A percentile compares a stretch with the other conserved stretches of the same genome.
These are phyloP conservation scores for Drosophila novamexicana DNA, from an alignment of 1,140 invertebrate genomes.

Conservation along the genomic window DNA sequence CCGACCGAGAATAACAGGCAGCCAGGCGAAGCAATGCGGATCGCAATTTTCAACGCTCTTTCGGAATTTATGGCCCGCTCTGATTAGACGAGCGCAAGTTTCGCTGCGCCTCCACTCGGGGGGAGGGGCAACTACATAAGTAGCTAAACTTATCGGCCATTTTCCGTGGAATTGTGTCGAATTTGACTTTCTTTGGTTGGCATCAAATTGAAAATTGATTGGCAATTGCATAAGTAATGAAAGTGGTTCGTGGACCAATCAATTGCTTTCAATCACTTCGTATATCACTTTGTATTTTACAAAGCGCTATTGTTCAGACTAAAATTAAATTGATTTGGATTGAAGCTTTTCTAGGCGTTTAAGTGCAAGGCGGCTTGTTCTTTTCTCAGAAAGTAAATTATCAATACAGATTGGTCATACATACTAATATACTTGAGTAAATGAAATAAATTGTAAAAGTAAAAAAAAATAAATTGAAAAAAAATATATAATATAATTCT, in stretches of 20 bases:
- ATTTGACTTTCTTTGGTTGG: slow-evolving; percentile 7
- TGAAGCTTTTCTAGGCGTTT: slow-evolving; percentile 18
- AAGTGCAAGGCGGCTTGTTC: slow-evolving; percentile 12
- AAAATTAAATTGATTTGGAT: slow-evolving; percentile 20
- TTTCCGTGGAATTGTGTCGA: slow-evolving; percentile 3
- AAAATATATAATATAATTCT: no score
- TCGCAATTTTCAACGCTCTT: slow-evolving; percentile 44
- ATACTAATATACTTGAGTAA: background rate
- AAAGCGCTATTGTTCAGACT: slow-evolving; percentile 8
- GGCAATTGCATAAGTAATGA: slow-evolving; percentile 74
- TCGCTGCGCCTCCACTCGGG: background rate
- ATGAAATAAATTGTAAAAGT: background rate
- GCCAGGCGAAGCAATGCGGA: slow-evolving; percentile 29
- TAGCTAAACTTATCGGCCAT: slow-evolving; percentile 53
- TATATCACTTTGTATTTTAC: slow-evolving; percentile 9
- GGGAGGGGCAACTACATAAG: slow-evolving; percentile 23
- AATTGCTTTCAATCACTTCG: slow-evolving; percentile 32
- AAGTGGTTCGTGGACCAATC: slow-evolving; percentile 34
- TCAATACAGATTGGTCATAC: background rate
- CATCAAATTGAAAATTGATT: slow-evolving; percentile 75
- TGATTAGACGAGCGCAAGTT: slow-evolving; percentile 52
- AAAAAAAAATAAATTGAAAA: background rate
- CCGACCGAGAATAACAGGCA: slow-evolving; percentile 5
- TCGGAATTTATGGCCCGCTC: slow-evolving; percentile 65
- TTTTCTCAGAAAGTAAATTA: background rate